phyloP scores from a whole-genome alignment of 2,888 invertebrate species.

The Prenolepis imparis region DNA sequence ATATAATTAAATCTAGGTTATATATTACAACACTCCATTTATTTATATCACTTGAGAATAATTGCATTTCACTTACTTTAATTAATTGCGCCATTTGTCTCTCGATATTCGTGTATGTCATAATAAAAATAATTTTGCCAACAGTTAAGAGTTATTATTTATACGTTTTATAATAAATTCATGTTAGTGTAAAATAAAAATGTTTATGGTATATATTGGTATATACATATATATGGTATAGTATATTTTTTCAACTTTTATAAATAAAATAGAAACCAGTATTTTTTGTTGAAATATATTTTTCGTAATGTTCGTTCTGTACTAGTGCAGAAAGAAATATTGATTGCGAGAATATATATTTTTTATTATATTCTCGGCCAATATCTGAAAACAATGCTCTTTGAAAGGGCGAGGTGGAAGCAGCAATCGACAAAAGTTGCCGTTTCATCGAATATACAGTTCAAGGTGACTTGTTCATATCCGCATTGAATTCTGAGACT shows the following conservation, averaged over 20 bases:
- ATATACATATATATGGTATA: no score
- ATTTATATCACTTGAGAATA: background rate
- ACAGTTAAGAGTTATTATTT: background rate
- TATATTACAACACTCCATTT: background rate
- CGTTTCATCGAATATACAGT: conserved; percentile 4
- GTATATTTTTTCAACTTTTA: background rate
- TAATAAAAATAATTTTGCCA: conserved; percentile 8
- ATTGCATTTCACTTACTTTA: background rate
- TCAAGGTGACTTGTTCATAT: conserved; percentile 8
- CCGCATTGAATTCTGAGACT: background rate
- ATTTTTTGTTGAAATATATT: background rate
- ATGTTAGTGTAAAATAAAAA: conserved; percentile 4
- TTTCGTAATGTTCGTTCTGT: background rate
- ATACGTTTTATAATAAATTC: background rate
- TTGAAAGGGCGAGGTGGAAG: background rate
- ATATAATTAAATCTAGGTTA: background rate
- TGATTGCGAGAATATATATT: background rate
- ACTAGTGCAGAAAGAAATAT: background rate
- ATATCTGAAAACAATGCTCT: background rate
- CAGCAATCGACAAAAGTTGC: background rate
- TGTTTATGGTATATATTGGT: background rate
- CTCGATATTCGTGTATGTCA: background rate
- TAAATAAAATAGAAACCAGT: background rate
- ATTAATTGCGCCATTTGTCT: background rate
- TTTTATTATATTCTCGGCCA: background rate